phyloP scores from a whole-genome alignment of 2,888 invertebrate species.

The Chrysolina haemoptera region DNA sequence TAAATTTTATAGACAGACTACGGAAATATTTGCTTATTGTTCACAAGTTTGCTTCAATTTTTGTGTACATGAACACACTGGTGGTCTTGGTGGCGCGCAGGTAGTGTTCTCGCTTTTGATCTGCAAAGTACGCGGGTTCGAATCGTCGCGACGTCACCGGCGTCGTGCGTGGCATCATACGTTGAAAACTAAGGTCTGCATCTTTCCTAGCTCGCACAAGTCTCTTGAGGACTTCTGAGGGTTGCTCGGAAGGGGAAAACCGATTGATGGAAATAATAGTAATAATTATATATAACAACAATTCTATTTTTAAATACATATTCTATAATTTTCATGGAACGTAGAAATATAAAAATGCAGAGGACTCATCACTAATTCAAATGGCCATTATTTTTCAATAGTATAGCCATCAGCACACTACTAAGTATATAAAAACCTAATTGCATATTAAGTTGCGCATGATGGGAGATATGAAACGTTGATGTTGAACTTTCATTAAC shows the following conservation, averaged over 20 bases:
- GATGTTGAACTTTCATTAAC: neutral
- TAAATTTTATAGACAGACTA: neutral
- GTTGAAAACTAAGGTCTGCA: too few relatives aligned
- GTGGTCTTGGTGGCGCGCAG: too few relatives aligned
- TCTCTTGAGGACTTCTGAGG: too few relatives aligned
- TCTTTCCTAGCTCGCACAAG: too few relatives aligned
- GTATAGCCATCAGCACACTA: constrained; percentile 1
- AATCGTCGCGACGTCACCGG: too few relatives aligned
- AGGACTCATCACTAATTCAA: constrained; percentile 31
- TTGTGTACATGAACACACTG: neutral
- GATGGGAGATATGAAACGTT: neutral
- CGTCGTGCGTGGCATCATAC: too few relatives aligned
- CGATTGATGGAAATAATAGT: too few relatives aligned
- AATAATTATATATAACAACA: too few relatives aligned
- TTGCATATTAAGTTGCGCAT: constrained; percentile 6
- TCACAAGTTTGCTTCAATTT: neutral
- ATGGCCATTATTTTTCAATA: constrained; percentile 32
- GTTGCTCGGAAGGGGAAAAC: too few relatives aligned
- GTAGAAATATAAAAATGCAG: constrained; percentile 30
- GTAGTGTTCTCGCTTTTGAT: too few relatives aligned
- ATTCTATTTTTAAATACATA: too few relatives aligned
- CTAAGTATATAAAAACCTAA: neutral
- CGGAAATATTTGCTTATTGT: neutral
- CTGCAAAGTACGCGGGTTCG: too few relatives aligned
- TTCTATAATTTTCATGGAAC: constrained; percentile 1